Evolutionary conservation across 2,797 vertebrate genomes (phyloP), one percentile per base, ranked within the genome.

Genomic region (Enteromius treurensis): DNA sequence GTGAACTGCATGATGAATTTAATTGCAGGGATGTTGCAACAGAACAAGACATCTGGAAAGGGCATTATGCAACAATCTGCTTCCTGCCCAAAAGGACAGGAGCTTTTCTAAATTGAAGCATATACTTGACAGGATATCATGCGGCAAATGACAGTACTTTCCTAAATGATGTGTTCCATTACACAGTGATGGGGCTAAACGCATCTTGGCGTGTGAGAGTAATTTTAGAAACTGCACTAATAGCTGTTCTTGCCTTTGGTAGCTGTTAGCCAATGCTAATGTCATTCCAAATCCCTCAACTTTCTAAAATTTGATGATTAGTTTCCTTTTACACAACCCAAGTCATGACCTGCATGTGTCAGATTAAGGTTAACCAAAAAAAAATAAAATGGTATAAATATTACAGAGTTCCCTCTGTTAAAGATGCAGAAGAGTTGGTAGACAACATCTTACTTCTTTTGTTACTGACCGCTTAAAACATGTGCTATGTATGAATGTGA

Each of bases 131-230:
- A 77, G 85, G 55, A 69, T 80, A 73, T 89, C 86, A 79, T 83
- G 80, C 78, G 51, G 86, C 81, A 89, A 89, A 87, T 84, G 80
- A 85, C 85, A 84, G 81, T 55, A 80, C 77, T 89, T 87, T 81
- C 80, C 64, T 55, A 85, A 87, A 87, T 86, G 68, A 87, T 81
- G 83, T 87, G 86, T 87, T 87, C 83, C 58, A 84, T 82, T 81
- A 83, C 81, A 74, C 15, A 47, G 73, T 64, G 64, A 85, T 85
- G 67, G 60, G 40, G 51, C 68, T 76, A 49, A 86, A 81, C 62
- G 80, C 74, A 65, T 85, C 32, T 85, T 86, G 77, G 77, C 78
- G 53, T 51, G 53, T 29, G 21, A 69, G 62, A 84, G 55, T 79
- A 60, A 78, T 82, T 64, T 82, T 62, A 82, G 26, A 84, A 81